phyloP scores from a whole-genome alignment of 1,140 invertebrate species.

The Anadara kagoshimensis region DNA sequence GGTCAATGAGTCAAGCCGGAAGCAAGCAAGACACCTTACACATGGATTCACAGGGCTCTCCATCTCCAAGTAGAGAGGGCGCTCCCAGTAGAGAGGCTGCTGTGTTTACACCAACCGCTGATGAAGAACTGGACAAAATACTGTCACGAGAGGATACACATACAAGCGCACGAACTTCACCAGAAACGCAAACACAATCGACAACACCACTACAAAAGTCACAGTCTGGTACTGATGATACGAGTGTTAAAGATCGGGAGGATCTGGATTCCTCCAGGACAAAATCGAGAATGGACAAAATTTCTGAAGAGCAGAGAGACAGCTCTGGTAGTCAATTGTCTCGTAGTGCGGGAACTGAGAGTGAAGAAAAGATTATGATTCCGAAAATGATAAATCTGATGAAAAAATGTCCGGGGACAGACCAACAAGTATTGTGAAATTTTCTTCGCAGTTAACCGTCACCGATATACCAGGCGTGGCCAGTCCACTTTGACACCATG shows the following conservation, averaged over 20 bases:
- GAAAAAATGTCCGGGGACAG: conserved; percentile 34
- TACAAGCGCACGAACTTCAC: conserved; percentile 17
- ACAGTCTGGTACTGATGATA: conserved; percentile 21
- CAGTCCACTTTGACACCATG: conserved; percentile 41
- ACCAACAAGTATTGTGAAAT: conserved; percentile 50
- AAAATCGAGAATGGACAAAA: conserved; percentile 23
- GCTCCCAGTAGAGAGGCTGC: conserved; percentile 49
- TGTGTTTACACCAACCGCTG: conserved; percentile 60
- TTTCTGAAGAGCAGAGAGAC: conserved; percentile 8
- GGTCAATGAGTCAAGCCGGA: conserved; percentile 44
- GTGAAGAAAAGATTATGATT: conserved; percentile 16
- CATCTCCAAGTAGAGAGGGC: conserved; percentile 17
- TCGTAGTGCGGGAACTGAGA: conserved; percentile 10
- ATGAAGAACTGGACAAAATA: conserved; percentile 60
- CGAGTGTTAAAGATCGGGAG: conserved; percentile 28
- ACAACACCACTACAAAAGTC: conserved; percentile 38
- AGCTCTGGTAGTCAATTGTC: conserved; percentile 3
- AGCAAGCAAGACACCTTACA: conserved; percentile 26
- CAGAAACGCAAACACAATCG: conserved; percentile 9
- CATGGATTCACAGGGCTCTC: background rate
- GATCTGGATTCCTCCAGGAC: conserved; percentile 26
- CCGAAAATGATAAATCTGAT: conserved; percentile 10
- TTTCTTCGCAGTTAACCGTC: conserved; percentile 44
- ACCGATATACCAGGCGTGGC: conserved; percentile 41
- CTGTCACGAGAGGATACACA: conserved; percentile 42